Evolutionary conservation across 2,888 invertebrate genomes (phyloP), one percentile per base, ranked within the genome.

Genomic region (Plutella xylostella): DNA sequence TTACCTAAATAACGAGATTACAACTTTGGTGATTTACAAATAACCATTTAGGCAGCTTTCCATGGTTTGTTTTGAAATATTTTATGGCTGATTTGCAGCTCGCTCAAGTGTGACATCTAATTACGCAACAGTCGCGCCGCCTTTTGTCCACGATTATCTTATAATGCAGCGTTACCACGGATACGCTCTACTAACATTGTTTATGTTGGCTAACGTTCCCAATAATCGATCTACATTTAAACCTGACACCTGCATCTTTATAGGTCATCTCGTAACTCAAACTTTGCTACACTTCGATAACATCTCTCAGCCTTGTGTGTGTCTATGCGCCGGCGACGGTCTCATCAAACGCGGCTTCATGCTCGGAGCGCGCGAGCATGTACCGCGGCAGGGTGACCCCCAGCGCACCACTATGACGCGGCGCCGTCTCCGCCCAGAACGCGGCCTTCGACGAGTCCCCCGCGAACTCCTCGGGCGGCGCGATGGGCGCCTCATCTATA

Each of bases 311-410:
- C 55, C 60, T 58, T 57, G 56, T 55, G 55, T 61, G 59, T 68
- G 15, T 35, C 43, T 80, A 83, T 66, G 72, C 82, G 59, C 72
- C 72, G 48, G 77, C 76, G 50, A 83, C 76, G 34, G 66, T 66
- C 68, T 85, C 87, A 62, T 91, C 90, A 61, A 90, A 90, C 48
- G 88, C 86, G 57, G 78, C 78, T 72, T 91, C 91, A 55, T 88
- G 88, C 51, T 89, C 89, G 33, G 90, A 89, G 65, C 85, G 86
- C 47, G 86, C 82, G 45, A 90, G 63, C 90, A 91, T 91, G 58
- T 87, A 91, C 55, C 85, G 87, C 1, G 91, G 91, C 50, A 91
- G 67, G 28, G 87, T 85, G 14, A 89, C 84, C 17, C 89, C 89
- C 43, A 89, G 78, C 17, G 82, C 64, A 50, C 88, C 86, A 56